Conservation (phyloP, 2,797 vertebrate genomes). For the Danio albolineatus region DNA sequence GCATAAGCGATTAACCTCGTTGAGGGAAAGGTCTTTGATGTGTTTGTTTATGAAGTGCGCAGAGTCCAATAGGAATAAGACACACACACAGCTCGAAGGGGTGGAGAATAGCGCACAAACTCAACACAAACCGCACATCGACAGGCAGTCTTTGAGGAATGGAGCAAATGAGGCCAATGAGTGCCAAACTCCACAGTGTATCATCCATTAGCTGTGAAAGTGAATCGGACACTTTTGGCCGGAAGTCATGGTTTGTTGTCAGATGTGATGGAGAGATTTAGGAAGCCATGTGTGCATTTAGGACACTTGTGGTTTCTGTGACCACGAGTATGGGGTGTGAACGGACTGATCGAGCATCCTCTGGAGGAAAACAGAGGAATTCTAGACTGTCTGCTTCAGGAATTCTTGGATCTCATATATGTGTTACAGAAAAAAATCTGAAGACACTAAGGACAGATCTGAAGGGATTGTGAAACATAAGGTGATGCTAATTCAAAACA, state of each 20-base stretch:
- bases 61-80: constrained; percentile 6
- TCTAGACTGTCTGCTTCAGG: constrained; percentile 9
- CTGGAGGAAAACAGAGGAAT: constrained; percentile 24
- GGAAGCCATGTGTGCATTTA: constrained; percentile 31
- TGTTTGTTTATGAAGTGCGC: constrained; percentile 36
- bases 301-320: constrained; percentile 34
- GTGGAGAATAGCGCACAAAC: not conserved
- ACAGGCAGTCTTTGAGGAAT: constrained; percentile 16
- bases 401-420: constrained; percentile 5
- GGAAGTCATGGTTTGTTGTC: constrained; percentile 24
- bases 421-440: not conserved
- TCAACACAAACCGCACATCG: not conserved
- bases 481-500: too few relatives aligned
- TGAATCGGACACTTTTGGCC: constrained; percentile 16
- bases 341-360: constrained; percentile 38
- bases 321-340: constrained; percentile 24
- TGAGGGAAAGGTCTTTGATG: constrained; percentile 39
- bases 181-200: not conserved
- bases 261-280: constrained; percentile 15
- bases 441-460: not conserved
- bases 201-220: constrained; percentile 11
- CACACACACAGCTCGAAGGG: not conserved
- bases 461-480: not conserved
- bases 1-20: constrained; percentile 49
- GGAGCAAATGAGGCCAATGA: constrained; percentile 2